These are phyloP conservation scores for Calyptomena viridis DNA, from an alignment of 2,113 vertebrate species.

Conservation along the genomic window DNA sequence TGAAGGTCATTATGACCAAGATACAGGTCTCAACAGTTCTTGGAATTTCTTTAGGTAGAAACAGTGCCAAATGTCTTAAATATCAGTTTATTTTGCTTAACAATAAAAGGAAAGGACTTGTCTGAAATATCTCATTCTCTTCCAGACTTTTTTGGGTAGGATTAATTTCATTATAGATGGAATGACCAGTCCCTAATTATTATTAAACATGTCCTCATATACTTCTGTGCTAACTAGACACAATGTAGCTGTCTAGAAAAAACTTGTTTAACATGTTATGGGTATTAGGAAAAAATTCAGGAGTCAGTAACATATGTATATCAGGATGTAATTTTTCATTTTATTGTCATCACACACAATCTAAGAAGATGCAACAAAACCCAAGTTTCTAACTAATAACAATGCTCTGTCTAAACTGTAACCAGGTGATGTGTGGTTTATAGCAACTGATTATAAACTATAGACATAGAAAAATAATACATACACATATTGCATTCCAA, in stretches of 20 bases:
- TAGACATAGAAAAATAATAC: background rate
- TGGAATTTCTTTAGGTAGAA: background rate
- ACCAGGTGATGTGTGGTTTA: background rate
- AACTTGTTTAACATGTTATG: background rate
- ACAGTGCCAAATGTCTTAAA: background rate
- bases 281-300: background rate
- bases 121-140: background rate
- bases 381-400: background rate
- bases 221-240: background rate
- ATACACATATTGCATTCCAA: background rate
- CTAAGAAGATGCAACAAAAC: background rate
- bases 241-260: background rate
- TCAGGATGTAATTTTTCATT: background rate
- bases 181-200: background rate
- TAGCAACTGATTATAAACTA: background rate
- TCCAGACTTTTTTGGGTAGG: background rate
- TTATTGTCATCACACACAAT: background rate
- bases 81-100: background rate
- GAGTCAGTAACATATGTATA: background rate
- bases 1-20: background rate
- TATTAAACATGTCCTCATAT: background rate
- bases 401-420: background rate
- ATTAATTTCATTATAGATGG: background rate
- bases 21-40: background rate
- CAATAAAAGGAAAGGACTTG: background rate